Evolutionary conservation across 1,140 invertebrate genomes (phyloP), one percentile per base, ranked within the genome.

Genomic region (Listronotus bonariensis): DNA sequence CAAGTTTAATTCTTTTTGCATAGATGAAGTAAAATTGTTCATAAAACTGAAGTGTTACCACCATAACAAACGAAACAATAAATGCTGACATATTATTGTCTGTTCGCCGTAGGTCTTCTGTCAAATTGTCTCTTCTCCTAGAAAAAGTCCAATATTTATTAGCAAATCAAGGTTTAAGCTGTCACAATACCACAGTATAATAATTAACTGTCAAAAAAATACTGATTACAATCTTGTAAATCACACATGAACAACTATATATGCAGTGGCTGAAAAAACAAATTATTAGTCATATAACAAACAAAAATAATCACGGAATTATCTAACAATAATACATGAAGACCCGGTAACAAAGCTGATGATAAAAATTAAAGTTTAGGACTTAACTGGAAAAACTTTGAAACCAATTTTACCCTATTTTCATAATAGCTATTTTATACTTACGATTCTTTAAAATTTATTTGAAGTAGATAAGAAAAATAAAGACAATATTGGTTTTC

Each of bases 131-230:
- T 66, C 57, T 66, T 66, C 40, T 5, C 57, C 64, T 59, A 66
- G 52, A 62, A 68, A 76, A 74, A 72, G 77, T 78, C 77, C 77
- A 78, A 78, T 78, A 78, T 76, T 78, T 78, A 78, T 76, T 75
- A 75, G 61, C 58, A 55, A 71, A 64, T 72, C 73, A 74, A 76
- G 74, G 75, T 75, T 77, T 77, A 77, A 77, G 74, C 75, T 77
- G 75, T 61, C 31, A 26, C 18, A 17, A 40, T 3, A 11, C 7
- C 40, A 34, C 40, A 43, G 15, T 18, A 6, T 26, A 4, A 51
- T 18, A 31, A 0, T 18, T 18, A 26, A 26, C 14, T 26, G 14
- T 26, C 20, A 7, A 9, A 34, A 26, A 51, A 31, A 31, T 10
- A 49, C n/a, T 3, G 11, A 46, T 46, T 18, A 14, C 11, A 41